Percentiles rank a stretch among this genome's conserved stretches.
Evolutionary conservation across 2,888 invertebrate species (phyloP).

Genomic region (Pardosa pseudoannulata): DNA sequence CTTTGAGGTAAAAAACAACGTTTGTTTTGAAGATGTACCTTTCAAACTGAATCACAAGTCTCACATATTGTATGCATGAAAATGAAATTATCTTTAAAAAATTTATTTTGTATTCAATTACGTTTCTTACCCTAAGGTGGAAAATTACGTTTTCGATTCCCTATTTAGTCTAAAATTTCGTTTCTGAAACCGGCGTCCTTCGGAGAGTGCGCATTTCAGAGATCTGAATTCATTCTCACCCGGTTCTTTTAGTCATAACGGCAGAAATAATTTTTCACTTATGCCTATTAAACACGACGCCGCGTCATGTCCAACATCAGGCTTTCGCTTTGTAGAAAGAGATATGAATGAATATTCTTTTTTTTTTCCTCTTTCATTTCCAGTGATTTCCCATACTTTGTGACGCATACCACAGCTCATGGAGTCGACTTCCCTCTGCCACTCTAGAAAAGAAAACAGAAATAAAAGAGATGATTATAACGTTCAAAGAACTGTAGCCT

Average conservation of each 20-base stretch:
- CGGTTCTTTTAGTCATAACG: background rate
- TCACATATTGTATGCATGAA: too few relatives aligned
- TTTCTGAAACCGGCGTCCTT: too few relatives aligned
- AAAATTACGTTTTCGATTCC: too few relatives aligned
- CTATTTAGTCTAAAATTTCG: too few relatives aligned
- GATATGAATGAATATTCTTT: background rate
- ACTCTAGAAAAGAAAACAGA: background rate
- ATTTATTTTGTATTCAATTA: too few relatives aligned
- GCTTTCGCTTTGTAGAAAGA: background rate
- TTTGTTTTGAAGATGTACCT: too few relatives aligned
- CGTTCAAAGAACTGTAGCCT: background rate
- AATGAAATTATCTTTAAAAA: too few relatives aligned
- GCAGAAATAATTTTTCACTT: slow-evolving; percentile 8
- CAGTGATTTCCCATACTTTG: background rate
- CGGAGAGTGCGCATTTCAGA: too few relatives aligned
- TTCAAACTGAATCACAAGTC: too few relatives aligned
- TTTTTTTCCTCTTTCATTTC: background rate
- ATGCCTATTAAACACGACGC: background rate
- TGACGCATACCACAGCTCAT: background rate
- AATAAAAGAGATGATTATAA: background rate
- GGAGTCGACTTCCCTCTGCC: background rate
- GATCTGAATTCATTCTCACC: too few relatives aligned
- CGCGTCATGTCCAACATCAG: background rate
- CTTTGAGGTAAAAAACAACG: too few relatives aligned
- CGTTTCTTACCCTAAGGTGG: too few relatives aligned